Evolutionary conservation across 1,140 invertebrate species (phyloP), one percentile per base, ranked within the genome.

Genomic region (Pseudachorutes palmiensis): DNA sequence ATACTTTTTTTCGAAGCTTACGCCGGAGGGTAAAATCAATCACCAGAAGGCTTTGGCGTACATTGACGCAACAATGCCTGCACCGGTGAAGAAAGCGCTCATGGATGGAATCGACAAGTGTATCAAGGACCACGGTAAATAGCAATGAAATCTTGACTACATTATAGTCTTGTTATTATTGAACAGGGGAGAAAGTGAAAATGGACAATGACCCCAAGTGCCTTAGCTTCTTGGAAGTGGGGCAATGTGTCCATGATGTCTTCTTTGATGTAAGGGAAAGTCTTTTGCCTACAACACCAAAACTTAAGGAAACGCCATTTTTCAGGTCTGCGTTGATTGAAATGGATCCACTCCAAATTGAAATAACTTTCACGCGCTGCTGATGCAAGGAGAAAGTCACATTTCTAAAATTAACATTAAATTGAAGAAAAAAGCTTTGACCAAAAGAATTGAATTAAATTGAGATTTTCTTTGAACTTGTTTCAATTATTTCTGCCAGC

Each of bases 21-120:
- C 71, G 2, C 57, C 68, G 26, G 71, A 72, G 0, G 71, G 71
- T n/a, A 72, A 72, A 55, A 67, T 72, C n/a, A 69, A 72, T 26
- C 68, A 72, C 33, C 62, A 69, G 55, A 72, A 72, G 57, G 62
- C 67, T 49, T 49, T 72, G 1, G 62, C 66, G n/a, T 72, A 72
- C 31, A 72, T 72, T 63, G 71, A 72, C 2, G n/a, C 31, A 3
- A 49, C 64, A 1, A 70, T 70, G 65, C 68, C 64, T 22, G 62
- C 60, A 24, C 41, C 69, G 29, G 65, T 51, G 24, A 69, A 67
- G 36, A 72, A 72, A 31, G 60, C 63, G 30, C 33, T 72, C 9
- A 70, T 69, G 33, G 71, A 72, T 22, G 71, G 71, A 45, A 41
- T 72, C 30, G 65, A 68, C 51, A 70, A 70, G 31, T 72, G 71